Evolutionary conservation across 1,140 invertebrate species (phyloP).

Genomic region (Drosophila nebulosa): DNA sequence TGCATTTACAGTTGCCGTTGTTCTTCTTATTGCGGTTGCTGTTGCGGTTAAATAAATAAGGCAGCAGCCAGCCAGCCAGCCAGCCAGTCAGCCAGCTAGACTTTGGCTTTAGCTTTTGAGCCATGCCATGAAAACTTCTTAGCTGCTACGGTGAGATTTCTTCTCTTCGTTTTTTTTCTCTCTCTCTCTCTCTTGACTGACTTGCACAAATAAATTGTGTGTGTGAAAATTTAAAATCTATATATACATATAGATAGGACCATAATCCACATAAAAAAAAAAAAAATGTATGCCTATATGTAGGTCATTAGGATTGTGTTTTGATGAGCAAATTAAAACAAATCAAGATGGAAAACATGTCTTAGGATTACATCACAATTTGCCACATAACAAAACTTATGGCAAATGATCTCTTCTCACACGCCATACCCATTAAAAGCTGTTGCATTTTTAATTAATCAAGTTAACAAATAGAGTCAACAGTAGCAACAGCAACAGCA

Average conservation of each 20-base stretch:
- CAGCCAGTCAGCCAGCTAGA: too few species aligned
- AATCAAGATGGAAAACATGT: neutral
- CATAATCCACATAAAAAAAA: neutral
- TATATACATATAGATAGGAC: neutral
- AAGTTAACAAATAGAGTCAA: slow-evolving; percentile 43
- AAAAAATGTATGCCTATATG: neutral
- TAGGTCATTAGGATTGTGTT: neutral
- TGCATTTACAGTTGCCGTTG: slow-evolving; percentile 41
- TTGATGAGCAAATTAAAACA: neutral
- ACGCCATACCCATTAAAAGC: slow-evolving; percentile 39
- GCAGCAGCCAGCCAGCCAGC: slow-evolving; percentile 43
- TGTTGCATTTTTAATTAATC: slow-evolving; percentile 52
- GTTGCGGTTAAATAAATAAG: slow-evolving; percentile 77
- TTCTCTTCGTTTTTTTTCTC: neutral
- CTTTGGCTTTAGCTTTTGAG: slow-evolving; percentile 29
- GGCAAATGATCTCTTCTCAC: slow-evolving; percentile 12
- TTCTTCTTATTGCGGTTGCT: slow-evolving; percentile 75
- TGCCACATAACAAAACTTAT: slow-evolving; percentile 36
- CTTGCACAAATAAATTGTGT: slow-evolving; percentile 40
- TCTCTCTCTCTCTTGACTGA: slow-evolving; percentile 16
- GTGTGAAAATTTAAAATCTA: neutral
- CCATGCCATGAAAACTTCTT: slow-evolving; percentile 30
- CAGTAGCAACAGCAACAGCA: slow-evolving; percentile 12
- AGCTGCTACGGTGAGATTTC: slow-evolving; percentile 28
- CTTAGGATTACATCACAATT: slow-evolving; percentile 30